These are phyloP conservation scores for Musca domestica DNA, from an alignment of 1,140 invertebrate species.

Conservation along the genomic window DNA sequence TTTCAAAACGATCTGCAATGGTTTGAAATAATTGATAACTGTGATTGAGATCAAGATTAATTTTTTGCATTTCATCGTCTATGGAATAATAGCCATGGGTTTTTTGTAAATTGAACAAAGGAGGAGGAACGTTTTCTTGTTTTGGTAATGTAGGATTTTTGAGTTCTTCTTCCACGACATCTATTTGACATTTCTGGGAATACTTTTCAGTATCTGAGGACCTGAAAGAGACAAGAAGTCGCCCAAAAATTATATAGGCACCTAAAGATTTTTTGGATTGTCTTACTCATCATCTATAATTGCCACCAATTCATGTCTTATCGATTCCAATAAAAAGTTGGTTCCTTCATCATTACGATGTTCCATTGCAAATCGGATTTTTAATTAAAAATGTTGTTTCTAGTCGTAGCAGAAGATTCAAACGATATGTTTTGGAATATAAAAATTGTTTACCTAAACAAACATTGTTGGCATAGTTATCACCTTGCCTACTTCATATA, in stretches of 20 bases:
- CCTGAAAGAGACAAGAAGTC: too few species aligned
- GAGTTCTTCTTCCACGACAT: neutral
- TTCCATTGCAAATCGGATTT: conserved; percentile 5
- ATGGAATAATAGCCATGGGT: conserved; percentile 13
- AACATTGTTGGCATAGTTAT: neutral
- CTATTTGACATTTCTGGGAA: neutral
- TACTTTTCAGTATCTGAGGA: too few species aligned
- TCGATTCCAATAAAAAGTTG: conserved; percentile 38
- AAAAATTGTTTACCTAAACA: neutral
- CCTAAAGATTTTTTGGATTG: too few species aligned
- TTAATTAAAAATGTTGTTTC: neutral
- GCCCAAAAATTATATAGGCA: too few species aligned
- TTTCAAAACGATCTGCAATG: conserved; percentile 42
- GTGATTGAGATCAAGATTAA: conserved; percentile 38
- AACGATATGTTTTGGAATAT: neutral
- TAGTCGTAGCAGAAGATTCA: neutral
- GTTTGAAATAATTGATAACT: conserved; percentile 45
- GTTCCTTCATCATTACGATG: conserved; percentile 3
- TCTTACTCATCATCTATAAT: conserved; percentile 38
- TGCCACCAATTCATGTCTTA: conserved; percentile 38
- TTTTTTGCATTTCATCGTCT: conserved; percentile 41
- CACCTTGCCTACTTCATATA: neutral
- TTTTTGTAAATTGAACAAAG: neutral
- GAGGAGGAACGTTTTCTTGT: neutral
- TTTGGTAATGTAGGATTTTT: neutral